Percentiles rank a stretch among this genome's conserved stretches.
Evolutionary conservation across 1,140 invertebrate genomes (phyloP).

Genomic region (Drosophila repletoides): DNA sequence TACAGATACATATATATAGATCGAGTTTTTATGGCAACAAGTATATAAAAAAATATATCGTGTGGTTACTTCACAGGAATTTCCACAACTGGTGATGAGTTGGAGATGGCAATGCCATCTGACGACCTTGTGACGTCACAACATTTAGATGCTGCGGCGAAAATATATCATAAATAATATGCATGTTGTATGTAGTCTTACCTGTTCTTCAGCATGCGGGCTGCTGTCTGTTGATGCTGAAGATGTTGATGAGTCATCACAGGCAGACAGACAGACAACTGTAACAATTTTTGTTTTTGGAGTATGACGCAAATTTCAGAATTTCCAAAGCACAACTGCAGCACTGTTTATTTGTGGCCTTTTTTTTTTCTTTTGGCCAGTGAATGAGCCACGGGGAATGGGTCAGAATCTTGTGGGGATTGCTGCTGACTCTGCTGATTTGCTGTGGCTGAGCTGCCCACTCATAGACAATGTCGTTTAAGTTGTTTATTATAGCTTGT

Average conservation of each 20-base stretch:
- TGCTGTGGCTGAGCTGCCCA: constrained; percentile 41
- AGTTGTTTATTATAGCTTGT: constrained; percentile 54
- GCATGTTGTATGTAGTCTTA: constrained; percentile 30
- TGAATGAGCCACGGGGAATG: neutral
- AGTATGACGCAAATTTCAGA: constrained; percentile 30
- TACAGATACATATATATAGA: constrained; percentile 15
- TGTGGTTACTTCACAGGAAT: constrained; percentile 54
- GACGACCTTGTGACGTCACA: constrained; percentile 71
- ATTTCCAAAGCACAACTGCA: constrained; percentile 6
- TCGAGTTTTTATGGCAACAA: constrained; percentile 28
- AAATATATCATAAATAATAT: constrained; percentile 39
- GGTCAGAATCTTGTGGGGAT: constrained; percentile 4
- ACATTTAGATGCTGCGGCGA: constrained; percentile 28
- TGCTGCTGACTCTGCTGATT: constrained; percentile 32
- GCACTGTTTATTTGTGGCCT: neutral
- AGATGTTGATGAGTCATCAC: constrained; percentile 11
- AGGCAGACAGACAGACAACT: no score
- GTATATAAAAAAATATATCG: constrained; percentile 30
- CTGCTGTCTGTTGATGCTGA: constrained; percentile 1
- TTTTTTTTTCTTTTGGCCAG: neutral
- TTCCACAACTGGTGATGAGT: constrained; percentile 46
- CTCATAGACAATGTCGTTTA: constrained; percentile 49
- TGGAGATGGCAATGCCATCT: constrained; percentile 49
- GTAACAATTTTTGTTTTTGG: constrained; percentile 17
- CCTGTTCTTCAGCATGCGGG: constrained; percentile 45